phyloP scores from a whole-genome alignment of 1,140 invertebrate species.

The Amyelois transitella region DNA sequence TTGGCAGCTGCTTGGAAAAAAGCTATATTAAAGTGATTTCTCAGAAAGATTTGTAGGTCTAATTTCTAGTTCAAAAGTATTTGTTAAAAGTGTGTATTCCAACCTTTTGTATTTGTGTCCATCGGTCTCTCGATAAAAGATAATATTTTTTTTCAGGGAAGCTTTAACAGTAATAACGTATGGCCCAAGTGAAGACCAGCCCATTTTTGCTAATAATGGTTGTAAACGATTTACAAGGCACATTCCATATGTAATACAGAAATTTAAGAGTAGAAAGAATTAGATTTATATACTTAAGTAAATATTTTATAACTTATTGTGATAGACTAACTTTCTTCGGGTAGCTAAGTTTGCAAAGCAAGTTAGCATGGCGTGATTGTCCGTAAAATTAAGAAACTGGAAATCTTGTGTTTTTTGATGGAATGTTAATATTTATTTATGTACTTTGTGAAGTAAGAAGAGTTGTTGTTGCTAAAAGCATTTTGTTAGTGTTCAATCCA shows the following conservation, averaged over 20 bases:
- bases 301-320: constrained; percentile 12
- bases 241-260: constrained; percentile 63
- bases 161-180: constrained; percentile 64
- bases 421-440: no score
- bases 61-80: no score
- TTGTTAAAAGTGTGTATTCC: no score
- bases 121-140: not conserved
- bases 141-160: constrained; percentile 47
- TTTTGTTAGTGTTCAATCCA: no score
- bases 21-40: no score
- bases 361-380: not conserved
- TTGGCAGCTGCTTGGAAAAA: no score
- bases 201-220: constrained; percentile 69
- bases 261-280: constrained; percentile 40
- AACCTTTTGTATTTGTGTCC: no score
- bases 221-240: constrained; percentile 68
- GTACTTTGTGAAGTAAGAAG: no score
- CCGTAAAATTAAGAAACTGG: no score
- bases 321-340: constrained; percentile 7
- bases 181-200: constrained; percentile 57
- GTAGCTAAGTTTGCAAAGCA: not conserved
- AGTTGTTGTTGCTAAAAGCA: no score
- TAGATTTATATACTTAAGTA: constrained; percentile 13
- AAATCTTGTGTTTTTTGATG: no score
- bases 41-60: no score